Conservation (phyloP, 1,140 invertebrate species). For the Lepidotrigona ventralis region DNA sequence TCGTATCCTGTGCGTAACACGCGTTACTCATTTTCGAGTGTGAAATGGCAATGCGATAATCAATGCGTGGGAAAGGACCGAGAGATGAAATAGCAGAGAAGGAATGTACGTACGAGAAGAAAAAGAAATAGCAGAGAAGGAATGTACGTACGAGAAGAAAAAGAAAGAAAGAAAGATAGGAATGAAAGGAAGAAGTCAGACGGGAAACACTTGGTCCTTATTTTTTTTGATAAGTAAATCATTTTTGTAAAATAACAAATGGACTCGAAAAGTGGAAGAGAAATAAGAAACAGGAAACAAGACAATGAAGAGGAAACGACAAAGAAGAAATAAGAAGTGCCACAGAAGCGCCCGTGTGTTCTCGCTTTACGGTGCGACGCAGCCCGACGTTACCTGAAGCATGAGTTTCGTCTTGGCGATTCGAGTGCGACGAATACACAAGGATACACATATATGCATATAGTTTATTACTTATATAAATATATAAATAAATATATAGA, state of each 20-base stretch:
- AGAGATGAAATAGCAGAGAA: too few species aligned
- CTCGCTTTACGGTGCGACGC: slow-evolving; percentile 68
- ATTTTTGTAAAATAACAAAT: slow-evolving; percentile 66
- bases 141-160: background rate
- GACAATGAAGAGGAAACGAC: background rate
- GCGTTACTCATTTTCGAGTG: slow-evolving; percentile 55
- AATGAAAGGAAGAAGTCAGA: background rate
- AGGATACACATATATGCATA: slow-evolving; percentile 70
- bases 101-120: background rate
- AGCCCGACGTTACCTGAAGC: slow-evolving; percentile 75
- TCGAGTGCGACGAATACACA: slow-evolving; percentile 72
- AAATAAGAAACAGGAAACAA: too few species aligned
- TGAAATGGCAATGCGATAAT: background rate
- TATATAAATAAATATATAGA: slow-evolving; percentile 60
- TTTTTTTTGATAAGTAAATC: slow-evolving; percentile 59
- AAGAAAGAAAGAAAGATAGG: background rate
- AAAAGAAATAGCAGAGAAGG: background rate
- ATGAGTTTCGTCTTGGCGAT: slow-evolving; percentile 70
- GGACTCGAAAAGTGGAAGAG: background rate
- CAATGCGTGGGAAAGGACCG: background rate
- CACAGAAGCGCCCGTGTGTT: slow-evolving; percentile 71
- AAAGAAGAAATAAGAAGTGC: slow-evolving; percentile 56
- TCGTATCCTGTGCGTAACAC: slow-evolving; percentile 50
- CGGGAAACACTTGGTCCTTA: slow-evolving; percentile 46
- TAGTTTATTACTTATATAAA: slow-evolving; percentile 73